Evolutionary conservation across 1,140 invertebrate genomes (phyloP).

Genomic region (Drosophila pseudoobscura): DNA sequence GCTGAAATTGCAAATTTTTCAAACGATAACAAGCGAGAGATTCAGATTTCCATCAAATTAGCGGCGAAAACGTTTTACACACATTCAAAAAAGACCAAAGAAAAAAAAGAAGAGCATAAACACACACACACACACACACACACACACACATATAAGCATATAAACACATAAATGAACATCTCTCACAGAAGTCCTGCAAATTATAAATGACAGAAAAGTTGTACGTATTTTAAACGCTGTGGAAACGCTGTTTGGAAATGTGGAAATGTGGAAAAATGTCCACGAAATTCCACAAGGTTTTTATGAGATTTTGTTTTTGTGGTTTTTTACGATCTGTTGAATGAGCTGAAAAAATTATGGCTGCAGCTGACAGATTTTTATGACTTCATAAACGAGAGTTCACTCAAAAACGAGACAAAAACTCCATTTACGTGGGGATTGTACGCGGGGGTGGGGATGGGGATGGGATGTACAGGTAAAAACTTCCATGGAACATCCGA

Average conservation of each 20-base stretch:
- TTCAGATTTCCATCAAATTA: conserved; percentile 22
- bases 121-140: not conserved
- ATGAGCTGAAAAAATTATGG: conserved; percentile 58
- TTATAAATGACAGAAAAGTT: conserved; percentile 23
- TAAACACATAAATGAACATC: not conserved
- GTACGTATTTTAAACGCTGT: not conserved
- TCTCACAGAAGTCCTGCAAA: conserved; percentile 1
- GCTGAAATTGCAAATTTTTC: conserved; percentile 8
- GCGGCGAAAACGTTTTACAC: conserved; percentile 8
- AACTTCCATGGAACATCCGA: no score
- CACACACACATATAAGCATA: no score
- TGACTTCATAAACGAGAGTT: conserved; percentile 42
- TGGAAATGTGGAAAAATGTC: conserved; percentile 8
- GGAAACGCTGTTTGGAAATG: not conserved
- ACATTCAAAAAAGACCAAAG: not conserved
- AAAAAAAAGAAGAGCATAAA: not conserved
- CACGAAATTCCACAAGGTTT: conserved; percentile 27
- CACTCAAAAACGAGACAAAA: conserved; percentile 1
- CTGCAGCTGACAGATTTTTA: conserved; percentile 59
- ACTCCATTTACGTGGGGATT: conserved; percentile 32
- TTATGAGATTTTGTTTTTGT: conserved; percentile 7
- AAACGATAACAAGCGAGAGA: conserved; percentile 23
- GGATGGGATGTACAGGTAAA: no score
- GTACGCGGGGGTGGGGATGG: no score
- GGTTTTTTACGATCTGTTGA: conserved; percentile 58